Evolutionary conservation across 2,797 vertebrate genomes (phyloP).

Genomic region (Anguilla obscura): DNA sequence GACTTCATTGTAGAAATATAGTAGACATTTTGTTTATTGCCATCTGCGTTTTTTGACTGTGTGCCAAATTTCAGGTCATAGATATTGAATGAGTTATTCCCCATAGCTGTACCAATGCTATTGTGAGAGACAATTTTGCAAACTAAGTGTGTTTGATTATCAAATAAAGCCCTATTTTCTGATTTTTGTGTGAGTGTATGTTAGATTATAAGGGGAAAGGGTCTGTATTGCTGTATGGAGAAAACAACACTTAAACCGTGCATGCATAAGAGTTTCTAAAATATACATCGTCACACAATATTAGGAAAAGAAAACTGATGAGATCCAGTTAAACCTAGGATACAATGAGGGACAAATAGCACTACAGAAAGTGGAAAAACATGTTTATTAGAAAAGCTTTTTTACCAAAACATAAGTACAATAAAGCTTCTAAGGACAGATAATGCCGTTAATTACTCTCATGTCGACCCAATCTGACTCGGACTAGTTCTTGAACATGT

Average conservation of each 20-base stretch:
- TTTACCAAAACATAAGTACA: neutral
- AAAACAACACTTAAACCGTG: neutral
- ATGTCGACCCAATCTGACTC: neutral
- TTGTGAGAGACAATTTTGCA: neutral
- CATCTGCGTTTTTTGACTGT: neutral
- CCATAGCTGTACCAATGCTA: neutral
- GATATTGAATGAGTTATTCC: neutral
- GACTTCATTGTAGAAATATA: neutral
- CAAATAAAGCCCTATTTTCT: constrained; percentile 8
- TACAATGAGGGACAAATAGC: neutral
- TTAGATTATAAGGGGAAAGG: neutral
- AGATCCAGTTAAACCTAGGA: neutral
- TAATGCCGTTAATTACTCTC: neutral
- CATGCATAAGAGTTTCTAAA: neutral
- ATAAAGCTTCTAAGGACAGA: neutral
- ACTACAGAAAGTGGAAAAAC: neutral
- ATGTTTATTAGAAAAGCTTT: neutral
- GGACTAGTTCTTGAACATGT: constrained; percentile 89
- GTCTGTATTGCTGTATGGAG: neutral
- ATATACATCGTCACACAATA: neutral
- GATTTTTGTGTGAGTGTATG: neutral
- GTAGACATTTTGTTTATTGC: neutral
- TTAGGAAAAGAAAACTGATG: neutral
- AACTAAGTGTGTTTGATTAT: neutral
- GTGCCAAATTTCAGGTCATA: constrained; percentile 12